phyloP scores from a whole-genome alignment of 2,797 vertebrate species.

The Mastacembelus armatus region DNA sequence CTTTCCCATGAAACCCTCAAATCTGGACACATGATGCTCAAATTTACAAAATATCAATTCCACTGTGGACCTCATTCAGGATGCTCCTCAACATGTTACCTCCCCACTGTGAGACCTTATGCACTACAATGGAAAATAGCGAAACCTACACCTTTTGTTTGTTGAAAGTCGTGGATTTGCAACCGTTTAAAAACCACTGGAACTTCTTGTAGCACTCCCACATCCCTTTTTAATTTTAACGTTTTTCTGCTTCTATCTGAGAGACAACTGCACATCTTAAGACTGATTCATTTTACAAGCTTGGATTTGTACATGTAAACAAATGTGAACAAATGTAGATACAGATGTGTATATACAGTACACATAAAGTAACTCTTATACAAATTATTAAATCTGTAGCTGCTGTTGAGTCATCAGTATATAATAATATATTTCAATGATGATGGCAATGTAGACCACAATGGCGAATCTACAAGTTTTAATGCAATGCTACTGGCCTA shows the following conservation, averaged over 20 bases:
- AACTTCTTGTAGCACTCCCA: slow-evolving; percentile 36
- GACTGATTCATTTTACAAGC: slow-evolving; percentile 54
- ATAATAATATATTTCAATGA: slow-evolving; percentile 56
- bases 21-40: slow-evolving; percentile 22
- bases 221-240: slow-evolving; percentile 31
- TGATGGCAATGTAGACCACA: slow-evolving; percentile 29
- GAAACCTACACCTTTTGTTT: slow-evolving; percentile 39
- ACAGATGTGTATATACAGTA: slow-evolving; percentile 76
- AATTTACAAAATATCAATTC: slow-evolving; percentile 40
- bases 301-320: slow-evolving; percentile 77
- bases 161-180: slow-evolving; percentile 34
- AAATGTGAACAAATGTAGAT: slow-evolving; percentile 81
- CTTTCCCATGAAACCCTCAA: slow-evolving; percentile 21
- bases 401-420: slow-evolving; percentile 47
- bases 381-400: slow-evolving; percentile 57
- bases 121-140: slow-evolving; percentile 56
- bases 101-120: slow-evolving; percentile 69
- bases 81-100: slow-evolving; percentile 67
- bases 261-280: slow-evolving; percentile 49
- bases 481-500: slow-evolving; percentile 5
- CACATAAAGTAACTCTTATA: slow-evolving; percentile 70
- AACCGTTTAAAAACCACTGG: slow-evolving; percentile 32
- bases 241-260: slow-evolving; percentile 37
- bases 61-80: slow-evolving; percentile 55
- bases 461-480: slow-evolving; percentile 1